Evolutionary conservation across 2,888 invertebrate species (phyloP).

Genomic region (Steinernema carpocapsae): DNA sequence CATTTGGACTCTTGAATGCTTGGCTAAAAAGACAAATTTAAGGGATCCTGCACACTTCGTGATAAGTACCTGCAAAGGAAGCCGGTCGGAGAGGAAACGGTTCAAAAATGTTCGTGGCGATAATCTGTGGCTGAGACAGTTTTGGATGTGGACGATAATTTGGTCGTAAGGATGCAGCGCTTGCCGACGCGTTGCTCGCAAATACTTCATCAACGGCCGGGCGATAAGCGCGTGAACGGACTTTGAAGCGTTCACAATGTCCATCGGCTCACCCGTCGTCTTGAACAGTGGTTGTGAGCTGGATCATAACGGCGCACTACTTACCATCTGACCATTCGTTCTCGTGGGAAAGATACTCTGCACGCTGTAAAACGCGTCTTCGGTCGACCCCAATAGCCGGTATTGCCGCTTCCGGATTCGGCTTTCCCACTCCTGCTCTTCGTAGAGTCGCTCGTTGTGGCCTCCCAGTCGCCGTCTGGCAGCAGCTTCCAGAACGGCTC

Average conservation of each 20-base stretch:
- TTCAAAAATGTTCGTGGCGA: slow-evolving; percentile 93
- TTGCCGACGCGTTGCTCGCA: slow-evolving; percentile 89
- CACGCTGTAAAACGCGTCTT: slow-evolving; percentile 97
- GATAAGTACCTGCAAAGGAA: slow-evolving; percentile 46
- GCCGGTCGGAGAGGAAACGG: slow-evolving; percentile 78
- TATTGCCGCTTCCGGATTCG: slow-evolving; percentile 70
- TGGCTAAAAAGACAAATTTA: slow-evolving; percentile 16
- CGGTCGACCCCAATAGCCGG: slow-evolving; percentile 87
- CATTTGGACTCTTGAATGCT: slow-evolving; percentile 78
- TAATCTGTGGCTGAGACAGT: slow-evolving; percentile 89
- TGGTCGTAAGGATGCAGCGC: slow-evolving; percentile 90
- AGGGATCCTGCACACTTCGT: background rate
- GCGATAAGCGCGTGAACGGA: slow-evolving; percentile 97
- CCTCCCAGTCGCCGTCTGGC: slow-evolving; percentile 82
- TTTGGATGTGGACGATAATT: slow-evolving; percentile 86
- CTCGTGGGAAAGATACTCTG: slow-evolving; percentile 42
- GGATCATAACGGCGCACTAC: no score
- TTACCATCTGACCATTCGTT: slow-evolving; percentile 33
- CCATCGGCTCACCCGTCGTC: slow-evolving; percentile 79
- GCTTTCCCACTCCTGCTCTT: slow-evolving; percentile 81
- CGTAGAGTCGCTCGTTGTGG: slow-evolving; percentile 93
- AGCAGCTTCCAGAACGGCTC: slow-evolving; percentile 78
- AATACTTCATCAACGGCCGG: slow-evolving; percentile 90
- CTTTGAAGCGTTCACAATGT: slow-evolving; percentile 93
- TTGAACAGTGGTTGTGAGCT: slow-evolving; percentile 21